Evolutionary conservation across 2,797 vertebrate genomes (phyloP).

Genomic region (Caiman crocodilus): DNA sequence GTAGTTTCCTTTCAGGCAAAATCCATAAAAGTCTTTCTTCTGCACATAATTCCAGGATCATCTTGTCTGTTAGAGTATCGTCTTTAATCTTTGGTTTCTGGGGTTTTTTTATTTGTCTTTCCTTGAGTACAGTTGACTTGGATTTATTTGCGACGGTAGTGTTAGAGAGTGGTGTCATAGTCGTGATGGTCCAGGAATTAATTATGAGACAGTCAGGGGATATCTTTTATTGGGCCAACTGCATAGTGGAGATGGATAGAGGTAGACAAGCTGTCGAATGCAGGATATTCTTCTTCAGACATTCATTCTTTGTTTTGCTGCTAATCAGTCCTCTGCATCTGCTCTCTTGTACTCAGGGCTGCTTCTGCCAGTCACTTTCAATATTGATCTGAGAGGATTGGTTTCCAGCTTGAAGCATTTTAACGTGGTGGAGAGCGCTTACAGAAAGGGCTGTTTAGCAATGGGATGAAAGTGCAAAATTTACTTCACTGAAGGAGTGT

Average conservation of each 20-base stretch:
- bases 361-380: conserved; percentile 55
- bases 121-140: conserved; percentile 3
- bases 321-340: conserved; percentile 37
- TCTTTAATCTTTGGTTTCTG: conserved; percentile 74
- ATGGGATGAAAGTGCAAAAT: background rate
- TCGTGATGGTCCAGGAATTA: no score
- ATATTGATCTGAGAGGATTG: conserved; percentile 9
- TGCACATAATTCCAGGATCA: conserved; percentile 70
- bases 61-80: conserved; percentile 65
- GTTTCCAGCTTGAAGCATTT: conserved; percentile 33
- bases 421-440: conserved; percentile 26
- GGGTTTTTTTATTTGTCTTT: conserved; percentile 54
- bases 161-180: no score
- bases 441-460: background rate
- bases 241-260: no score
- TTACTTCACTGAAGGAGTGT: background rate
- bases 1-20: conserved; percentile 44
- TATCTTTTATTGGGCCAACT: no score
- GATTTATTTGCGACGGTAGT: conserved; percentile 28
- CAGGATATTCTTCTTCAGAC: no score
- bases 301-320: background rate
- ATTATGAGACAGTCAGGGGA: no score
- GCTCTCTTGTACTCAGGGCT: conserved; percentile 46
- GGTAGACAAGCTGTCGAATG: no score
- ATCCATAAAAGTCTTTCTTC: conserved; percentile 66